A percentile compares a stretch with the other conserved stretches of the same genome.
These are phyloP conservation scores for Urocyon cinereoargenteus DNA, from an alignment of 2,797 vertebrate species.

Conservation along the genomic window DNA sequence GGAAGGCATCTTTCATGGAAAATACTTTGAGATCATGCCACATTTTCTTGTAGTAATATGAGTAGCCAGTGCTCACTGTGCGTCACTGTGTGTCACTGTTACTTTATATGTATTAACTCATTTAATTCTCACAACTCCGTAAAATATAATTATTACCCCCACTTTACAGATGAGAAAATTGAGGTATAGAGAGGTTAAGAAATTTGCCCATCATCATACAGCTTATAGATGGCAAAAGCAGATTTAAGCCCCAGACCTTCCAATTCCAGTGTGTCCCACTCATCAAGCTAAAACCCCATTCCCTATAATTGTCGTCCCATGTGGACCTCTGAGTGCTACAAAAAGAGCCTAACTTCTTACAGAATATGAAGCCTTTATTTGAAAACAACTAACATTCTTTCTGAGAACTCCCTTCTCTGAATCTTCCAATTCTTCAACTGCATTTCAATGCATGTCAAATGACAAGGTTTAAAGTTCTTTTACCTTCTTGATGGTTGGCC, in stretches of 20 bases:
- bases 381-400: background rate
- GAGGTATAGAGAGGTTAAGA: background rate
- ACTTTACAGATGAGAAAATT: background rate
- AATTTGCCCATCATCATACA: background rate
- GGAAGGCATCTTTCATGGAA: background rate
- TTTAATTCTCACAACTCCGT: background rate
- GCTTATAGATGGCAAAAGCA: background rate
- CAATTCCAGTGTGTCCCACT: background rate
- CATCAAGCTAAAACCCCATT: background rate
- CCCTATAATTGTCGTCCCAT: background rate
- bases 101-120: background rate
- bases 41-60: background rate
- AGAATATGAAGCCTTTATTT: background rate
- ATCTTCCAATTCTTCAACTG: background rate
- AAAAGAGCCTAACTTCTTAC: background rate
- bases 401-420: background rate
- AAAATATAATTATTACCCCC: background rate
- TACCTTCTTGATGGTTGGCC: background rate
- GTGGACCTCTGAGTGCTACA: background rate
- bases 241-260: background rate
- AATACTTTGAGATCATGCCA: background rate
- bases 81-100: background rate
- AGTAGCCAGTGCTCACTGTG: background rate
- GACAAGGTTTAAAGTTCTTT: background rate
- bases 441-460: constrained; percentile 35